These are phyloP conservation scores for Cyclophora albipunctata DNA, from an alignment of 2,888 invertebrate species.

Conservation along the genomic window DNA sequence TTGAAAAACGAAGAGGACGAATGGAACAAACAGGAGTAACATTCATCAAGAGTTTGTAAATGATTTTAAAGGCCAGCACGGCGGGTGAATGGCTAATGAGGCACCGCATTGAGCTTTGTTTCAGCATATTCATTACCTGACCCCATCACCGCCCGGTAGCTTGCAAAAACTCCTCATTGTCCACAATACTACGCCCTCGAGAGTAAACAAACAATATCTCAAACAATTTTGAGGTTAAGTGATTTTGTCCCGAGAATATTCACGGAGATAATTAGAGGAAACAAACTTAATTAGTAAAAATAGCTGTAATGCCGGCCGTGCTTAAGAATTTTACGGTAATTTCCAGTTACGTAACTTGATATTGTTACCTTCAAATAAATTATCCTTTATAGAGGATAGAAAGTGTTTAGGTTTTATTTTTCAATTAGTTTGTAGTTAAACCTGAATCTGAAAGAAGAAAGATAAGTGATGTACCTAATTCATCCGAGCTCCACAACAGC, in stretches of 20 bases:
- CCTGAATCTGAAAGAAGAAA: too few species aligned
- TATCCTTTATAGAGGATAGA: constrained; percentile 6
- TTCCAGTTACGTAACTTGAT: constrained; percentile 11
- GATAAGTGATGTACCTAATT: too few species aligned
- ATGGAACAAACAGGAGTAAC: constrained; percentile 36
- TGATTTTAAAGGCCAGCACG: constrained; percentile 61
- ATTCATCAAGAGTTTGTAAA: constrained; percentile 64
- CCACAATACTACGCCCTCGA: constrained; percentile 39
- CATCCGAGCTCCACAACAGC: too few species aligned
- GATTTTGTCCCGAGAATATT: constrained; percentile 45
- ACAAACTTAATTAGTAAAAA: constrained; percentile 43
- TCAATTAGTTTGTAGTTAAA: too few species aligned
- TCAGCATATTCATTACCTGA: constrained; percentile 68
- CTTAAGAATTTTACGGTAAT: constrained; percentile 14
- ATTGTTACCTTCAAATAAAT: constrained; percentile 8
- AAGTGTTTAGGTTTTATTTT: too few species aligned
- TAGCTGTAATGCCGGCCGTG: constrained; percentile 24
- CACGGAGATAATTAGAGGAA: constrained; percentile 47
- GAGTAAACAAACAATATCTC: constrained; percentile 57
- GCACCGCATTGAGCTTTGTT: constrained; percentile 58
- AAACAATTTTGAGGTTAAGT: constrained; percentile 61
- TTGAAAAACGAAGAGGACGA: constrained; percentile 17
- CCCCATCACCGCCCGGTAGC: constrained; percentile 42
- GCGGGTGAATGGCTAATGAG: constrained; percentile 65
- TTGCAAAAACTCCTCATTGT: constrained; percentile 56